Evolutionary conservation across 1,140 invertebrate genomes (phyloP), one percentile per base, ranked within the genome.

Genomic region (Leptopilina clavipes): DNA sequence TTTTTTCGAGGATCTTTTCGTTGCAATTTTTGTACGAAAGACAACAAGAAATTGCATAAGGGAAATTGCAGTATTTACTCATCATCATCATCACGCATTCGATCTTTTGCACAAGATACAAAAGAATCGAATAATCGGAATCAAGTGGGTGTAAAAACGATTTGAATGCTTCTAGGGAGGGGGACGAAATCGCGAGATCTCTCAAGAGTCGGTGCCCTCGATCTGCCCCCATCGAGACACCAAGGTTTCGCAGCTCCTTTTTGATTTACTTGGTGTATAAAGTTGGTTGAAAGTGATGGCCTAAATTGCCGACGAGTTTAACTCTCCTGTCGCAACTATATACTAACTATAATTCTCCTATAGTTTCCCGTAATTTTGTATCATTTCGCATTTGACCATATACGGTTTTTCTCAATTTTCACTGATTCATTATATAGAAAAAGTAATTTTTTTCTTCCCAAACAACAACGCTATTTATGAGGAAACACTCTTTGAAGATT

Each of bases 211-310:
- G 22, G 25, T 65, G 59, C 59, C 59, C 59, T 65, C 59, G 59
- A 65, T 65, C 59, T 65, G 22, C 59, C 12, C 59, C 59, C 59
- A 22, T 31, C 59, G 59, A 65, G 37, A 40, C 6, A 65, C 25
- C 59, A 65, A 65, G 25, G 59, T 65, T 65, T 65, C 59, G 25
- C 59, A 65, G 59, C 22, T 65, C 25, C 59, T 65, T 40, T 31
- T 65, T 65, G 59, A 65, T 65, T 65, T 65, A 65, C 59, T 12
- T 65, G 59, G n/a, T 9, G 37, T 40, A 22, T 37, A 65, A 22
- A 65, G 59, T 65, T 65, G 25, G 22, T 65, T 65, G 59, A 65
- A 65, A 65, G 59, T 65, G 59, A 65, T 65, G 59, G 59, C 59
- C 59, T 65, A 65, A 65, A 65, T 65, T 65, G 25, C 59, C 59